Evolutionary conservation across 2,797 vertebrate species (phyloP).

Genomic region (Spea hammondii): DNA sequence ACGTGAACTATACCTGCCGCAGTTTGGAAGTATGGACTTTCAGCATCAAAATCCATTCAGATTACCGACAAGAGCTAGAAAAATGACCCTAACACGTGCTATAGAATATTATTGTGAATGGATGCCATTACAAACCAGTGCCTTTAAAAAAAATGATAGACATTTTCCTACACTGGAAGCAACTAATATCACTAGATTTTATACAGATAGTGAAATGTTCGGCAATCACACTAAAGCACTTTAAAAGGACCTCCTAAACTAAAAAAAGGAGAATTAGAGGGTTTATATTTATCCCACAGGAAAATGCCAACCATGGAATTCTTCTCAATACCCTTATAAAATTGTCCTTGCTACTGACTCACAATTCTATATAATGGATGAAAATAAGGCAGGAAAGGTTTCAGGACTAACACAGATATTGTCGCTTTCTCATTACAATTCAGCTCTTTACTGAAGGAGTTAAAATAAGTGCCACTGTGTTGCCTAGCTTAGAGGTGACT

Average conservation of each 20-base stretch:
- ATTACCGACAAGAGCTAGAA: slow-evolving; percentile 14
- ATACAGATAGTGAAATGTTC: not conserved
- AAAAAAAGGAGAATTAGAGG: no score
- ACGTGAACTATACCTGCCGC: slow-evolving; percentile 28
- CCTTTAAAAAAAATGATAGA: not conserved
- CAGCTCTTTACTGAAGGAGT: no score
- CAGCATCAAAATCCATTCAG: slow-evolving; percentile 27
- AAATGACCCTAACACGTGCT: slow-evolving; percentile 12
- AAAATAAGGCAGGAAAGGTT: no score
- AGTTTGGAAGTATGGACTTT: slow-evolving; percentile 21
- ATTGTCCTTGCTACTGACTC: no score
- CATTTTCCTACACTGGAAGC: not conserved
- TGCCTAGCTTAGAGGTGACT: no score
- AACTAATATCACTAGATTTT: not conserved
- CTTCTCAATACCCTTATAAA: no score
- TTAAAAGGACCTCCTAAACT: not conserved
- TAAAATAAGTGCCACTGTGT: no score
- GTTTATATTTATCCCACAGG: no score
- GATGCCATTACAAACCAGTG: not conserved
- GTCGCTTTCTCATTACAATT: no score
- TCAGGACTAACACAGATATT: no score
- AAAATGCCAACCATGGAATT: no score
- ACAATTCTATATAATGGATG: no score
- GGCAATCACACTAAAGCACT: not conserved
- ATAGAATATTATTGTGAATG: not conserved